These are phyloP conservation scores for Ondatra zibethicus DNA, from an alignment of 2,113 vertebrate species.

Conservation along the genomic window DNA sequence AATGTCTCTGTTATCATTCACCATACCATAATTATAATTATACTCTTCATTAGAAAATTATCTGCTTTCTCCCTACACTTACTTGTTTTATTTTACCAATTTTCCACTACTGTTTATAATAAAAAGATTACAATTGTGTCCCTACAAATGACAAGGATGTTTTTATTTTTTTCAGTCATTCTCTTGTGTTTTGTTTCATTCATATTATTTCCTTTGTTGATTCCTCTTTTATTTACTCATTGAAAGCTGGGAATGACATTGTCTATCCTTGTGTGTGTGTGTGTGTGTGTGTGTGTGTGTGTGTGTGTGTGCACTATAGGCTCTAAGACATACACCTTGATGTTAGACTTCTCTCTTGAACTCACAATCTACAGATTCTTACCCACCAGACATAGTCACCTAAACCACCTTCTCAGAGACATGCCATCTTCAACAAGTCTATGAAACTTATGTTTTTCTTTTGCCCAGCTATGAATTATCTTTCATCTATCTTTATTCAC, in stretches of 20 bases:
- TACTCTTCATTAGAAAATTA: background rate
- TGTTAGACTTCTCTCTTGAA: background rate
- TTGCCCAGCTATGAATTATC: background rate
- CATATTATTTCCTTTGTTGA: background rate
- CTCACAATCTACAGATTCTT: background rate
- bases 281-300: too few species aligned
- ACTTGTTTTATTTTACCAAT: background rate
- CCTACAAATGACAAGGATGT: background rate
- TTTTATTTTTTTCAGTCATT: background rate
- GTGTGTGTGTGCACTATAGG: background rate
- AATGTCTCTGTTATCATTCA: background rate
- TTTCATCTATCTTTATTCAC: background rate
- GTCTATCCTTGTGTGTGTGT: background rate
- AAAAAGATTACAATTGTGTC: slow-evolving; percentile 7
- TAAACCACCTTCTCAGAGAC: background rate
- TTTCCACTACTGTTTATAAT: background rate
- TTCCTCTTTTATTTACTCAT: background rate
- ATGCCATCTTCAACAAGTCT: background rate
- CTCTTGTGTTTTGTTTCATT: background rate
- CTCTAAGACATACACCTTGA: background rate
- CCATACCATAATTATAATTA: slow-evolving; percentile 39
- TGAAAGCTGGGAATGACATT: background rate
- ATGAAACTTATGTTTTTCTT: background rate
- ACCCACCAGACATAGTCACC: background rate
- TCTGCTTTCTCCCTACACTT: background rate